These are phyloP conservation scores for Pogonocherus hispidulus DNA, from an alignment of 2,888 invertebrate genomes.

Conservation along the genomic window DNA sequence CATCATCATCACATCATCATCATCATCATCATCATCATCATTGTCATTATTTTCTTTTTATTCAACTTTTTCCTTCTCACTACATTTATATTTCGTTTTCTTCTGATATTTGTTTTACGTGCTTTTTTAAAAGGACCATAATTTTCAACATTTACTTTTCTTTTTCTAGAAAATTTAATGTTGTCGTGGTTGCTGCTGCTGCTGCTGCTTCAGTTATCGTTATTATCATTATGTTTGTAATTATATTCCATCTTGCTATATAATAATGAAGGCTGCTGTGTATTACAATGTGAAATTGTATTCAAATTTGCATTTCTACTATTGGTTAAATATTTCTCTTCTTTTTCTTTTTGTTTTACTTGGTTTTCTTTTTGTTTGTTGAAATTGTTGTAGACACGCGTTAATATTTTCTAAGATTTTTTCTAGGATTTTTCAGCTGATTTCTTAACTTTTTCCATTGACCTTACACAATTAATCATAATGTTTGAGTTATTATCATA, in stretches of 20 bases:
- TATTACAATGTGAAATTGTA: not conserved
- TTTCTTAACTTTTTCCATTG: not conserved
- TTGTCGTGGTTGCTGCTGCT: no score
- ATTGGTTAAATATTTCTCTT: not conserved
- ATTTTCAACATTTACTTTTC: not conserved
- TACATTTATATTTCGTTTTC: no score
- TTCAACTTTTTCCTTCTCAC: not conserved
- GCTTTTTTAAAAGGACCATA: not conserved
- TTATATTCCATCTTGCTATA: no score
- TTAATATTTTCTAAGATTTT: not conserved
- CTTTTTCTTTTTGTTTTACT: not conserved
- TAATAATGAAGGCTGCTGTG: no score
- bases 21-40: no score
- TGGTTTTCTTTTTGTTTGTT: not conserved
- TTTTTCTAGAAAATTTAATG: no score
- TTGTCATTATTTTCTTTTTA: not conserved
- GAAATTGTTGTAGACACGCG: not conserved
- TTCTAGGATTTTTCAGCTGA: not conserved
- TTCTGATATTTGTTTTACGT: not conserved
- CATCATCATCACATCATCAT: no score
- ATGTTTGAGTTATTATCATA: not conserved
- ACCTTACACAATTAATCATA: not conserved
- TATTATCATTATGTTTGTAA: no score
- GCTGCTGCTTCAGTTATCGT: no score
- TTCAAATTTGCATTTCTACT: not conserved